These are phyloP conservation scores for Scytalopus superciliaris DNA, from an alignment of 2,113 vertebrate genomes.

Conservation along the genomic window DNA sequence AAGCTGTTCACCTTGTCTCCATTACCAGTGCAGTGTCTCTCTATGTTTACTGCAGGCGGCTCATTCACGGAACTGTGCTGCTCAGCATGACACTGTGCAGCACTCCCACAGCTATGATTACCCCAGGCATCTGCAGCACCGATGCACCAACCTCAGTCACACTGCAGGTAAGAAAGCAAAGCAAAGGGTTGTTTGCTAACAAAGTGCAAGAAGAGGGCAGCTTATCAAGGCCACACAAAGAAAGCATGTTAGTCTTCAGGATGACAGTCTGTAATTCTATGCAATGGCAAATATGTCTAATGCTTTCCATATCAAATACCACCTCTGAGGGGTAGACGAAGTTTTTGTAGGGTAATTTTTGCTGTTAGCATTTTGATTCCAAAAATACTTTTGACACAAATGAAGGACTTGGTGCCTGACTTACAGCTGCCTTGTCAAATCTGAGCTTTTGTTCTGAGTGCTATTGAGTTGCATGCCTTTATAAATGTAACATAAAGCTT, in stretches of 20 bases:
- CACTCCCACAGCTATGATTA: conserved; percentile 2
- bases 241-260: neutral
- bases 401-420: neutral
- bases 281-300: neutral
- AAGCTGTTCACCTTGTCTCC: neutral
- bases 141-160: conserved; percentile 45
- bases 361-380: neutral
- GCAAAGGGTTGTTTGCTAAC: neutral
- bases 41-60: conserved; percentile 21
- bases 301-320: neutral
- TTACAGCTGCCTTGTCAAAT: neutral
- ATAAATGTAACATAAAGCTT: neutral
- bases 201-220: neutral
- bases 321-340: neutral
- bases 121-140: conserved; percentile 51
- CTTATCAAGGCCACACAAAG: neutral
- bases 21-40: neutral
- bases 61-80: conserved; percentile 10
- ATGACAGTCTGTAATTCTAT: neutral
- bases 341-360: neutral
- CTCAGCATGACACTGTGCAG: conserved; percentile 35
- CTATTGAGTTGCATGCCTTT: neutral
- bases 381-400: neutral
- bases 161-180: conserved; percentile 49
- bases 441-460: neutral